These are phyloP conservation scores for Lophochroa leadbeateri DNA, from an alignment of 2,113 vertebrate species.

Conservation along the genomic window DNA sequence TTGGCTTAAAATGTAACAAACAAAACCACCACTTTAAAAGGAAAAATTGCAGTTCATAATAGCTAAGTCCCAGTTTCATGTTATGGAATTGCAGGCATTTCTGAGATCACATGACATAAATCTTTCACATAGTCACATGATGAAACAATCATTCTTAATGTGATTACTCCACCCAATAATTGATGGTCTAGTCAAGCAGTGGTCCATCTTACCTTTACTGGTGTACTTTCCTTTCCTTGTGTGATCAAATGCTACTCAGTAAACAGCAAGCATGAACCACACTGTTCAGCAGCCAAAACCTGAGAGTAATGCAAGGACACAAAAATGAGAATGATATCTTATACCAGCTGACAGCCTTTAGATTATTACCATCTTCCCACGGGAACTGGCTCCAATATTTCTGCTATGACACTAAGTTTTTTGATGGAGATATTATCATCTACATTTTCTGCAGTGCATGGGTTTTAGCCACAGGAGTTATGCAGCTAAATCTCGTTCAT, in stretches of 20 bases:
- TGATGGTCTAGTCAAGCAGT: background rate
- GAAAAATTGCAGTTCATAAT: background rate
- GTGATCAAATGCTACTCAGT: background rate
- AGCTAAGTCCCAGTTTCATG: background rate
- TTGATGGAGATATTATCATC: background rate
- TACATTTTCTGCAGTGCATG: background rate
- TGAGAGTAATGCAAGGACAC: background rate
- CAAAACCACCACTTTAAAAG: background rate
- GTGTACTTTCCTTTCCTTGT: background rate
- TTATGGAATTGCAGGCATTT: background rate
- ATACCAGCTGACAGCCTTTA: background rate
- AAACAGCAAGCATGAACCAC: background rate
- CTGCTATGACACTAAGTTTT: background rate
- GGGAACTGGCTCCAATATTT: background rate
- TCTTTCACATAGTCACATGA: background rate
- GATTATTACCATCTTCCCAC: background rate
- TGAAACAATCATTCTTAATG: background rate
- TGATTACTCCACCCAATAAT: background rate
- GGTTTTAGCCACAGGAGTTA: slow-evolving; percentile 11
- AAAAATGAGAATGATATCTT: background rate
- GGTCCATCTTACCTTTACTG: background rate
- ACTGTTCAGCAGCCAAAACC: background rate
- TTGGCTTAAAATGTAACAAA: background rate
- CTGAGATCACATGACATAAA: background rate
- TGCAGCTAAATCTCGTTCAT: background rate